Base-by-base conservation (phyloP, 2,888 invertebrate genomes). In the Tetanocera ferruginea region DNA sequence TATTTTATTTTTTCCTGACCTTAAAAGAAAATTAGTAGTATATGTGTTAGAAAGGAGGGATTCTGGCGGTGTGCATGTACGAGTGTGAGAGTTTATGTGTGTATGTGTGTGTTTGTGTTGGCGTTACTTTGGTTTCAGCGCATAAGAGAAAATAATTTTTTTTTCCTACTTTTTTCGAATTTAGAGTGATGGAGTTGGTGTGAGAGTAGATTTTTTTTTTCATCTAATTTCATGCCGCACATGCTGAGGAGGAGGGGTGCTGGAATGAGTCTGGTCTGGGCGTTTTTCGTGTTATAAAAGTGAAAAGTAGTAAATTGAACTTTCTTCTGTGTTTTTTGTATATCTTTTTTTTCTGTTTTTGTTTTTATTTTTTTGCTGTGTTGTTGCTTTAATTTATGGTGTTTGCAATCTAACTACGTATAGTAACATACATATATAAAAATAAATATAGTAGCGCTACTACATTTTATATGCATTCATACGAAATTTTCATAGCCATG, bases 281-380 rank as follows among this genome's bases (percentile, higher is more conserved):
- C 31, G 75, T 64, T 52, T 52, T 52, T 51, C 72, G 55, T 49
- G 80, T 23, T 71, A 64, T 62, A 73, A 83, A 84, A 87, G 85
- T 86, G 87, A 86, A 86, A 87, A 86, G 86, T 86, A 86, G 87
- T 85, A 87, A 87, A 86, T 87, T 85, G 85, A 85, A 87, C 83
- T 85, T 86, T 86, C 82, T 79, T 82, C 80, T 78, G 76, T 76
- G 81, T 78, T 57, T 55, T 57, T 64, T 52, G 23, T 43, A 31
- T 78, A 74, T 60, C 51, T 77, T 80, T 80, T 81, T 85, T 85
- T 86, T 81, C 81, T 83, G 83, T 82, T 86, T 82, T 64, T 34
- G 14, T 9, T 70, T 49, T 60, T 62, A 23, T 43, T 23, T 69
- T 14, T 60, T 14, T 60, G 2, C 57, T 43, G 17, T 37, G n/a